Evolutionary conservation across 2,797 vertebrate species (phyloP).

Genomic region (Etheostoma perlongum): DNA sequence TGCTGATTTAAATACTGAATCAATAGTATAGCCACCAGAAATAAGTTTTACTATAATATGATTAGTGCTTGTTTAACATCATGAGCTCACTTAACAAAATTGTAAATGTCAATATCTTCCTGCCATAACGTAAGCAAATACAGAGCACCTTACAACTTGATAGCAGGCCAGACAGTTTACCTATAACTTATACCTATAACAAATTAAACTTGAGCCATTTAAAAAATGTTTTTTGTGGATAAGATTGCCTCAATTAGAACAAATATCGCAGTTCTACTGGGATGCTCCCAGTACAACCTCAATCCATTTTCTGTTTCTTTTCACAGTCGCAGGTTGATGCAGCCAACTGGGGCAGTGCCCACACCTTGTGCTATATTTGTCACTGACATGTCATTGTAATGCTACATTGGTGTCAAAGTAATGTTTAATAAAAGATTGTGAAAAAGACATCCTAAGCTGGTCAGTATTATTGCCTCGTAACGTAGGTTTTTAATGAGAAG

Average conservation of each 20-base stretch:
- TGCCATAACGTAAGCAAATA: background rate
- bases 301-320: constrained; percentile 30
- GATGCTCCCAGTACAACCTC: constrained; percentile 41
- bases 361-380: constrained; percentile 23
- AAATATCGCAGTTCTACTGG: too few species aligned
- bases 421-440: background rate
- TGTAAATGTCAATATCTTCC: constrained; percentile 11
- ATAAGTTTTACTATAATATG: constrained; percentile 2
- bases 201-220: background rate
- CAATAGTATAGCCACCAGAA: background rate
- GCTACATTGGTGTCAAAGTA: background rate
- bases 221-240: too few species aligned
- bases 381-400: background rate
- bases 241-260: too few species aligned
- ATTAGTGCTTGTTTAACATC: constrained; percentile 11
- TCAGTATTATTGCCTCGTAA: background rate
- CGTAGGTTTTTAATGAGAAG: background rate
- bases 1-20: constrained; percentile 24
- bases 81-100: constrained; percentile 14
- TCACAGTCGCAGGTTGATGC: constrained; percentile 42
- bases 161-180: too few species aligned
- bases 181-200: too few species aligned
- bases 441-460: background rate
- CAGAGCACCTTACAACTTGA: background rate
- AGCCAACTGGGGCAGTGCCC: constrained; percentile 38